Evolutionary conservation across 2,113 vertebrate genomes (phyloP).

Genomic region (Fulmarus glacialis): DNA sequence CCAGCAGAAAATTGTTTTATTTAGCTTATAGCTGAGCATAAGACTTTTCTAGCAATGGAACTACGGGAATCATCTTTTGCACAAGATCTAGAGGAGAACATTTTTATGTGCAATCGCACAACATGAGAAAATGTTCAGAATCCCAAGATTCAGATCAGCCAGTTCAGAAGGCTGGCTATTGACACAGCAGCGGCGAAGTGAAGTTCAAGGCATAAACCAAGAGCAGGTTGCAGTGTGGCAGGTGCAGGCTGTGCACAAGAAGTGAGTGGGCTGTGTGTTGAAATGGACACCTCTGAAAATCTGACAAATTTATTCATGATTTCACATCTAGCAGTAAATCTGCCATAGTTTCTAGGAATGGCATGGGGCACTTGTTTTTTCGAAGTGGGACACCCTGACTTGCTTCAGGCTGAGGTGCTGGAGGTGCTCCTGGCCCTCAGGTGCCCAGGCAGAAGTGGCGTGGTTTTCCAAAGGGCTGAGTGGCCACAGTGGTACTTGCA

Average conservation of each 20-base stretch:
- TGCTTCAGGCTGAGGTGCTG: not conserved
- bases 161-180: not conserved
- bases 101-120: not conserved
- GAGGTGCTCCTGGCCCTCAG: not conserved
- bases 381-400: not conserved
- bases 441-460: not conserved
- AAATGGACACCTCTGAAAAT: not conserved
- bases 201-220: not conserved
- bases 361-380: not conserved
- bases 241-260: not conserved
- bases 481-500: not conserved
- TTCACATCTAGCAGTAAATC: not conserved
- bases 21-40: constrained; percentile 39
- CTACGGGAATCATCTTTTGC: constrained; percentile 14
- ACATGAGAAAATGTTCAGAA: not conserved
- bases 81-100: not conserved
- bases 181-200: rapidly evolving
- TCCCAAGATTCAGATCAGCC: too few relatives aligned
- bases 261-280: not conserved
- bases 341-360: not conserved
- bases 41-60: constrained; percentile 32
- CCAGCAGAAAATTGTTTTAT: constrained; percentile 57
- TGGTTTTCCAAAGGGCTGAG: not conserved
- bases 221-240: not conserved
- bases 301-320: not conserved